Evolutionary conservation across 2,113 vertebrate genomes (phyloP), one percentile per base, ranked within the genome.

Genomic region (Neodontobutis hainanensis): DNA sequence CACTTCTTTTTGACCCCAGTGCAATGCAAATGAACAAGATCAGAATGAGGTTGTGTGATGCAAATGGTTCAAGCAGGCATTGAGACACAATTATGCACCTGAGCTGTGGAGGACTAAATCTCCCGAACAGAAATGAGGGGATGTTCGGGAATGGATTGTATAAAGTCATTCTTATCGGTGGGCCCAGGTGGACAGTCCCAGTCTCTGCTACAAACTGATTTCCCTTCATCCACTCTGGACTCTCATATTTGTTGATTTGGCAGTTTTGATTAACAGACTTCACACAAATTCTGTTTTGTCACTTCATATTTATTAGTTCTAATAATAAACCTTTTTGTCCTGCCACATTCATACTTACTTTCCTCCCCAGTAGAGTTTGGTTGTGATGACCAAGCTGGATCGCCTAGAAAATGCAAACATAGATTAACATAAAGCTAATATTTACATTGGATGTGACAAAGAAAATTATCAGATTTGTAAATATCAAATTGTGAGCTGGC

Each of bases 291-390:
- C 1, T 27, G 1, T 27, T 27, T 3, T 27, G 19, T 27, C 19
- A 27, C 19, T 27, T 27, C 19, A 27, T 27, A 27, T 27, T 27
- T 27, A 27, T 27, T 27, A 27, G 19, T 27, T 27, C 19, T 27
- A 11, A 19, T 11, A 14, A 1, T 32, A 32, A 32, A 34, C 12
- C 27, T 2, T 14, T 35, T 55, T 35, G 11, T 45, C 47, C 11
- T 9, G 4, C 43, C 7, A 42, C 11, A 42, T 15, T 69, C 2
- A 32, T 40, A 98, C 97, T 97, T 94, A 99, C 97, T 97, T 99
- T 93, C 97, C 97, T 78, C 97, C 97, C 97, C 97, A 99, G 92
- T 97, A 99, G 45, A 99, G 93, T 85, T 99, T 99, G 4, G 97
- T 99, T 57, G 97, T 99, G 62, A 99, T 99, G 84, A 99, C 96